These are phyloP conservation scores for Oxygymnocypris stewartii DNA, from an alignment of 2,113 vertebrate genomes.

Conservation along the genomic window DNA sequence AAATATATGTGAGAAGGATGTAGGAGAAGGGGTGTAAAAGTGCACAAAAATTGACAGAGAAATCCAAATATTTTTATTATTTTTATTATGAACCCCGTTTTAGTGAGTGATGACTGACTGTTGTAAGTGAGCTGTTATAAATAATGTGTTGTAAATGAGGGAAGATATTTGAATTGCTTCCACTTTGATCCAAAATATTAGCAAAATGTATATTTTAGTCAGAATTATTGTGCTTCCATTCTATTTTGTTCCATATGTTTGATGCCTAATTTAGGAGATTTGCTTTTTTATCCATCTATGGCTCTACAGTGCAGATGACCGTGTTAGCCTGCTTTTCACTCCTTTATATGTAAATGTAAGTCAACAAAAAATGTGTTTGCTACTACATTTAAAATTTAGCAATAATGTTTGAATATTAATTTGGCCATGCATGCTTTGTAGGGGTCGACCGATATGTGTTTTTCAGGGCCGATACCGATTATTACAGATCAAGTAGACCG, in stretches of 20 bases:
- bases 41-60: neutral
- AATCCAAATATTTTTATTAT: no score
- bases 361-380: neutral
- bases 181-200: no score
- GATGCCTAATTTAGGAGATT: neutral
- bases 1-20: neutral
- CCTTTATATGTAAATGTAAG: neutral
- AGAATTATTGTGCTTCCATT: neutral
- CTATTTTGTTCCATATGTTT: neutral
- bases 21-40: neutral
- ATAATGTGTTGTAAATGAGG: no score
- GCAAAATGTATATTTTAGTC: no score
- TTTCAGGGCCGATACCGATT: no score
- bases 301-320: neutral
- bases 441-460: no score
- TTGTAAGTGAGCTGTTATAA: no score
- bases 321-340: neutral
- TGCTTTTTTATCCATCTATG: no score
- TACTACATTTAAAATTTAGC: conserved; percentile 11
- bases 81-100: no score
- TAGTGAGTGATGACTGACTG: no score
- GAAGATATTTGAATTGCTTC: no score
- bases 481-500: no score
- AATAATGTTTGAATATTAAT: conserved; percentile 7
- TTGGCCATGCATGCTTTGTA: neutral